These are phyloP conservation scores for Dendroctonus ponderosae DNA, from an alignment of 1,140 invertebrate species.

Conservation along the genomic window DNA sequence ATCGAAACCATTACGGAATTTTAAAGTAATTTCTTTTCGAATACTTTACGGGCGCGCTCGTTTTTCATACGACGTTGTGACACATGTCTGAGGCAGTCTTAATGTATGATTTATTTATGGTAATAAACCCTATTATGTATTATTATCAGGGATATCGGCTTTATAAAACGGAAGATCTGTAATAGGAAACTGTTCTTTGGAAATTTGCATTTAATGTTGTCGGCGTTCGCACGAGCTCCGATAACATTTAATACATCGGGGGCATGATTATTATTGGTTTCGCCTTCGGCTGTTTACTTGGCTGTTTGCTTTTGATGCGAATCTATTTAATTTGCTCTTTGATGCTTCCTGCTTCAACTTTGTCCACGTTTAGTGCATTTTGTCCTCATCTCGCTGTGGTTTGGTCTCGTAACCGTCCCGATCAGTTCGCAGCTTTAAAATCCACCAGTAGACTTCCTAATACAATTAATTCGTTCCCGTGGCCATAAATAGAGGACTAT, in stretches of 20 bases:
- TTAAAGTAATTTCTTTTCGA: conserved; percentile 29
- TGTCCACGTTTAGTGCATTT: neutral
- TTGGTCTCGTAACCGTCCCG: neutral
- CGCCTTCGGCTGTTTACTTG: conserved; percentile 12
- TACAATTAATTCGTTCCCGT: neutral
- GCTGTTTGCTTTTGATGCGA: neutral
- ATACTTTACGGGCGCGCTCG: conserved; percentile 14
- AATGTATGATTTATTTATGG: conserved; percentile 29
- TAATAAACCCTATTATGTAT: conserved; percentile 27
- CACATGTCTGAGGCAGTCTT: conserved; percentile 17
- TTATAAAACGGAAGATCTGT: conserved; percentile 23
- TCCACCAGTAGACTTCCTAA: neutral
- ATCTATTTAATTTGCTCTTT: neutral
- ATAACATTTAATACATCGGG: conserved; percentile 9
- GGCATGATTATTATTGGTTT: conserved; percentile 17
- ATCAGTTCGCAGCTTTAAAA: neutral
- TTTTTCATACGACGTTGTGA: conserved; percentile 23
- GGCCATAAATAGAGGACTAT: conserved; percentile 3
- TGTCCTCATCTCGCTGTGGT: neutral
- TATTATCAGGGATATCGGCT: conserved; percentile 28
- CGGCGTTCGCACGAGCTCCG: neutral
- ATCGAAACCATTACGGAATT: conserved; percentile 27
- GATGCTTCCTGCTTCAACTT: neutral
- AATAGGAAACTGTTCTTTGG: conserved; percentile 16
- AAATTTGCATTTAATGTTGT: conserved; percentile 19